phyloP scores from a whole-genome alignment of 2,888 invertebrate genomes.

The Phaedon cochleariae region DNA sequence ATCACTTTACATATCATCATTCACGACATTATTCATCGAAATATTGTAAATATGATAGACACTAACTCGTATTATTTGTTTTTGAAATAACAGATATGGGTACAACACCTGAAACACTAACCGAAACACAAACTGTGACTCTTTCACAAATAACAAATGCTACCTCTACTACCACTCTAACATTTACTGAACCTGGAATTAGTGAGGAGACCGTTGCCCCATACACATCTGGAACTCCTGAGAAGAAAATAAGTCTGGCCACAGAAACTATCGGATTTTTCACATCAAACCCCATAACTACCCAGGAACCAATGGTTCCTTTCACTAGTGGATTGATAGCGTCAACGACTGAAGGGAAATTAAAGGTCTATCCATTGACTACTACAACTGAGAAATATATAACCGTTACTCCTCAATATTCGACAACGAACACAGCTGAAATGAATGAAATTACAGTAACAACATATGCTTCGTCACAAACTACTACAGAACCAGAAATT shows the following conservation, averaged over 20 bases:
- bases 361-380: slow-evolving; percentile 33
- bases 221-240: slow-evolving; percentile 19
- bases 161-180: slow-evolving; percentile 53
- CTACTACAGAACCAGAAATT: not conserved
- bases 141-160: slow-evolving; percentile 53
- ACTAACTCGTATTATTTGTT: slow-evolving; percentile 54
- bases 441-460: not conserved
- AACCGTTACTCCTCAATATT: slow-evolving; percentile 35
- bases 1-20: slow-evolving; percentile 43
- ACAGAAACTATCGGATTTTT: slow-evolving; percentile 4
- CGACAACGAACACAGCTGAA: slow-evolving; percentile 1
- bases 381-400: slow-evolving; percentile 36
- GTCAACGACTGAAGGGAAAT: slow-evolving; percentile 46
- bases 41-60: slow-evolving; percentile 44
- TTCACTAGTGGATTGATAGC: slow-evolving; percentile 41
- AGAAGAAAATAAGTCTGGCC: not conserved
- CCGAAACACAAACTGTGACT: slow-evolving; percentile 57
- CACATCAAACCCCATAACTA: slow-evolving; percentile 21
- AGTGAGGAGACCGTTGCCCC: slow-evolving; percentile 41
- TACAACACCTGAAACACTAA: slow-evolving; percentile 61
- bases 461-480: not conserved
- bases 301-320: slow-evolving; percentile 16
- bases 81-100: slow-evolving; percentile 62
- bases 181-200: slow-evolving; percentile 45
- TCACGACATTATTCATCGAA: slow-evolving; percentile 36